Conservation (phyloP, 2,888 invertebrate genomes). For the Clostera curtula region DNA sequence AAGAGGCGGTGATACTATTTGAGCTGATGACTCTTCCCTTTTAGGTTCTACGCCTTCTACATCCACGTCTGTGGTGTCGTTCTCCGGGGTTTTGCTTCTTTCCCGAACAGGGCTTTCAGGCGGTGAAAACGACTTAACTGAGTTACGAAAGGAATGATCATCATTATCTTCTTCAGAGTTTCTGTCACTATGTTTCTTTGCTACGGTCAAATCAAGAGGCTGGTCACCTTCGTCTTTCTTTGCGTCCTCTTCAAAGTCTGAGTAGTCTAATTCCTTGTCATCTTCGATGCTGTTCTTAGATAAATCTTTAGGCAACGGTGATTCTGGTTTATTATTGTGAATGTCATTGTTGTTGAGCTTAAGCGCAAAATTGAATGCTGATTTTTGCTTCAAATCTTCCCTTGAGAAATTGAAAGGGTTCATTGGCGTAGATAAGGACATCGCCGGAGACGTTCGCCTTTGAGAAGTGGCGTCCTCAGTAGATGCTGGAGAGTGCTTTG, state of each 20-base stretch:
- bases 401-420: slow-evolving; percentile 45
- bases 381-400: slow-evolving; percentile 51
- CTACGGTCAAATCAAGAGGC: slow-evolving; percentile 84
- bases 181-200: slow-evolving; percentile 68
- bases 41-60: slow-evolving; percentile 69
- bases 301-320: slow-evolving; percentile 53
- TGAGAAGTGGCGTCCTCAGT: slow-evolving; percentile 79
- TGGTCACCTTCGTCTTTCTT: slow-evolving; percentile 75
- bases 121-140: slow-evolving; percentile 62
- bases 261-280: slow-evolving; percentile 49
- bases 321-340: slow-evolving; percentile 34
- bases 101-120: slow-evolving; percentile 57
- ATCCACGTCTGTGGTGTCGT: slow-evolving; percentile 73
- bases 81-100: slow-evolving; percentile 59
- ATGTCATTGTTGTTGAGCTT: slow-evolving; percentile 50
- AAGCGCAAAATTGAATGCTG: slow-evolving; percentile 51
- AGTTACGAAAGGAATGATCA: slow-evolving; percentile 58
- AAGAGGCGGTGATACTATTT: slow-evolving; percentile 73
- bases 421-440: slow-evolving; percentile 65
- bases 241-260: slow-evolving; percentile 48
- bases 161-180: slow-evolving; percentile 56
- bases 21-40: slow-evolving; percentile 54
- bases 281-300: slow-evolving; percentile 43
- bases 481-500: slow-evolving; percentile 79
- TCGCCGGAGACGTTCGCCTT: slow-evolving; percentile 78